Base-by-base conservation (phyloP, 2,113 vertebrate genomes). In the Nibea coibor region DNA sequence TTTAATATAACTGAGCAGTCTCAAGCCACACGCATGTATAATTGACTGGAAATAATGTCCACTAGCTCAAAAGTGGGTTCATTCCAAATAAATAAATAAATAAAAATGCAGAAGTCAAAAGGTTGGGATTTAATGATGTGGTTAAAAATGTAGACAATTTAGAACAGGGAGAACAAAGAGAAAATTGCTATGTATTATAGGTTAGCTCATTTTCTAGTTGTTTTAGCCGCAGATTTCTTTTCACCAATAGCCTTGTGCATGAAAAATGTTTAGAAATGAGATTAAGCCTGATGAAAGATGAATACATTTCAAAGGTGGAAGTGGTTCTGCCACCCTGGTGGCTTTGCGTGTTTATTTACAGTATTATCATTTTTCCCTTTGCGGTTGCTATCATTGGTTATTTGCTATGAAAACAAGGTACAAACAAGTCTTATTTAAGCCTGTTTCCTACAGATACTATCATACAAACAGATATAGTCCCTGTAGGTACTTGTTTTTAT, bases 101-200 rank as follows among this genome's bases (percentile, higher is more conserved):
- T n/a, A n/a, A 50, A 42, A 51, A 62, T 48, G 50, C 7, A 58
- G 9, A 68, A 47, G 72, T 24, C 68, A 80, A 26, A 42, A 65
- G 76, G 77, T 73, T 65, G 28, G 31, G 24, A 19, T 76, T 80
- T 72, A 79, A 84, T 72, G 43, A 79, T 72, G 82, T 57, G 20
- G 28, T 71, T 72, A 43, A 17, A 48, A 28, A 75, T 71, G 56
- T 57, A 54, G 47, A 79, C 22, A 39, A 63, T 20, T 7, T 4
- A 11, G 68, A 43, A 35, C 67, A 42, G 56, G 42, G 16, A 35
- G 31, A 7, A 35, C n/a, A 22, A 19, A 65, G 0, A 70, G 16
- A 70, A 39, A 39, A 54, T 59, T 12, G 7, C 2, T 48, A 12
- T 5, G 59, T 26, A 12, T 31, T 26, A 12, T 31, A 16, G 20